These are phyloP conservation scores for Trachymyrmex cornetzi DNA, from an alignment of 1,140 invertebrate species.

Conservation along the genomic window DNA sequence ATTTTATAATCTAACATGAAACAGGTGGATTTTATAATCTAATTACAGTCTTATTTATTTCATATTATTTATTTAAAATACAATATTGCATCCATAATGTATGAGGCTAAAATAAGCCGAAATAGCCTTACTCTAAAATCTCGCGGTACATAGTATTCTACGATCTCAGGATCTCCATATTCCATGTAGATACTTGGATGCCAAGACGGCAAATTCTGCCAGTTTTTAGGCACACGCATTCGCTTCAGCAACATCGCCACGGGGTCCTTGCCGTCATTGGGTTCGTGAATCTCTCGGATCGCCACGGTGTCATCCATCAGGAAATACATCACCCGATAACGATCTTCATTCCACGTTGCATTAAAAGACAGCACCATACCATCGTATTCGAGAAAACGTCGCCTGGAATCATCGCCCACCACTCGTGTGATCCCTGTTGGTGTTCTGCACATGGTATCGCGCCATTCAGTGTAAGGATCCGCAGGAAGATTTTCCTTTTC, in stretches of 20 bases:
- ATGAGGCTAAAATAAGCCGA: too few species aligned
- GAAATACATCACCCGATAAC: slow-evolving; percentile 91
- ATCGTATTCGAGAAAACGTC: slow-evolving; percentile 91
- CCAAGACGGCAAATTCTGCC: slow-evolving; percentile 88
- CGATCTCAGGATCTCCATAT: slow-evolving; percentile 89
- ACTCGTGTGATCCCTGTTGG: slow-evolving; percentile 60
- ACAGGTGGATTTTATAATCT: not conserved
- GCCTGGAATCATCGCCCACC: slow-evolving; percentile 87
- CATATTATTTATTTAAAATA: not conserved
- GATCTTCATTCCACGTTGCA: slow-evolving; percentile 91
- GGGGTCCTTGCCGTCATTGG: slow-evolving; percentile 91
- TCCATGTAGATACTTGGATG: slow-evolving; percentile 89
- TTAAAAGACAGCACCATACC: slow-evolving; percentile 92
- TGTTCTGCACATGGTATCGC: slow-evolving; percentile 66
- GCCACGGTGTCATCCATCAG: slow-evolving; percentile 93
- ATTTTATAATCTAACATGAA: not conserved
- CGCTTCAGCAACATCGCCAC: slow-evolving; percentile 91
- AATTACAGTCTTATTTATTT: not conserved
- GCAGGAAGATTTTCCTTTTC: slow-evolving; percentile 90
- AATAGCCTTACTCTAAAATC: slow-evolving; percentile 89
- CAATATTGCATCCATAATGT: not conserved
- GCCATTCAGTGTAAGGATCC: slow-evolving; percentile 90
- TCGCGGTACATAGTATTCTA: slow-evolving; percentile 91
- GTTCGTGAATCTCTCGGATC: slow-evolving; percentile 90
- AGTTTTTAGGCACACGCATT: slow-evolving; percentile 93